Evolutionary conservation across 2,888 invertebrate genomes (phyloP), one percentile per base, ranked within the genome.

Genomic region (Eupeodes luniger): DNA sequence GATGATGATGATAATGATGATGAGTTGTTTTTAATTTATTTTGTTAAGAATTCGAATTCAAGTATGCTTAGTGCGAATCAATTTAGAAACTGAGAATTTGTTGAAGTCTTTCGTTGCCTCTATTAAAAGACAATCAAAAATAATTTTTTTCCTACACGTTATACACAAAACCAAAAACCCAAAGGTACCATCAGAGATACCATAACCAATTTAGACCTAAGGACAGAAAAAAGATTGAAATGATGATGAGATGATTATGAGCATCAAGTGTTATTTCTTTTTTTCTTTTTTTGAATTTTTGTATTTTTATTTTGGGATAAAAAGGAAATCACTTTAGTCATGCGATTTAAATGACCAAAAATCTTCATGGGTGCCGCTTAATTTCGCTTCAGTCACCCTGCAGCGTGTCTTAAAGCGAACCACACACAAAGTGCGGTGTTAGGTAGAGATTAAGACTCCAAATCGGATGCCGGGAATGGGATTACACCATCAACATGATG

Each of bases 331-430:
- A 75, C 84, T 88, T 88, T 88, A 77, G 88, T 88, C 88, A 88
- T 88, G 88, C 88, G 88, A 88, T 88, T 88, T 88, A 88, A 88
- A 88, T 88, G 88, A 88, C 85, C 88, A 27, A 78, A 70, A 85
- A 81, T 78, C 88, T 75, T 81, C 77, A 81, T 88, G 69, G 69
- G 80, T 78, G 81, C 80, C 76, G 62, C 66, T 61, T 75, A 70
- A 70, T 59, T 79, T 66, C 36, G 27, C 16, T 44, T 64, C 49
- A 75, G 80, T 79, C 80, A 84, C 84, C 78, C 75, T 80, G 80
- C 75, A 59, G 62, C 53, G 49, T 72, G 49, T 76, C 76, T 66
- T 70, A 27, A 59, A 78, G 88, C 81, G 88, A 88, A 88, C 88
- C 88, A 88, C 88, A 88, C 88, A 88, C 88, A 76, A 81, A 81